phyloP scores from a whole-genome alignment of 2,797 vertebrate species.

The Crenichthys baileyi region DNA sequence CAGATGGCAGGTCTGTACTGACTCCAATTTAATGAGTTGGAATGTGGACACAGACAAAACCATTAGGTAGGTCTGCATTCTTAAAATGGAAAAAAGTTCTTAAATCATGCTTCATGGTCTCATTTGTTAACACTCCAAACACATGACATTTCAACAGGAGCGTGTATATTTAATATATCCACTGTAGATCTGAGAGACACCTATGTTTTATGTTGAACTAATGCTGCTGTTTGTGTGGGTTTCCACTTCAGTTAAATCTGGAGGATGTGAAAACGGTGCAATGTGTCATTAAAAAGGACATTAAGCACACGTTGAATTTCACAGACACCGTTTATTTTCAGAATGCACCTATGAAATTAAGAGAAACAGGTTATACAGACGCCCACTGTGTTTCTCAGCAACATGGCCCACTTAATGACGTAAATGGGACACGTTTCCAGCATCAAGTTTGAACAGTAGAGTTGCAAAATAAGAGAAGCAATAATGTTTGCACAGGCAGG shows the following conservation, averaged over 20 bases:
- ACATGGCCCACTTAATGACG: not conserved
- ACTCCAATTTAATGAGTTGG: not conserved
- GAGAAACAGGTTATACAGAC: not conserved
- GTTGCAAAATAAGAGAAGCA: not conserved
- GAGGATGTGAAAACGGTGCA: not conserved
- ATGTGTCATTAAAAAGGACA: not conserved
- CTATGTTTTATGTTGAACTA: not conserved
- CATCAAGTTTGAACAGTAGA: not conserved
- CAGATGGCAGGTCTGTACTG: not conserved
- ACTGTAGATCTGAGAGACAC: not conserved
- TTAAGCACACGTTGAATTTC: not conserved
- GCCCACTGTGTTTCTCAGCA: not conserved
- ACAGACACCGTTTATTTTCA: conserved; percentile 13
- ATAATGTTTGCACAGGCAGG: not conserved
- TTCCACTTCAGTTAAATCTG: not conserved
- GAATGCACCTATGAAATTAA: not conserved
- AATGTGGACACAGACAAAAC: not conserved
- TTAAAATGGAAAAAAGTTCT: not conserved
- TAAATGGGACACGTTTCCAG: not conserved
- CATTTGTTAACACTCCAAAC: too few species aligned
- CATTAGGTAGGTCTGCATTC: not conserved
- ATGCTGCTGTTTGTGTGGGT: not conserved
- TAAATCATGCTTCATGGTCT: too few species aligned
- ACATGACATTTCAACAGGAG: not conserved
- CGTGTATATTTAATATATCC: not conserved